A percentile compares a stretch with the other conserved stretches of the same genome.
Conservation (phyloP, 2,113 vertebrate genomes). For the Salvelinus alpinus region DNA sequence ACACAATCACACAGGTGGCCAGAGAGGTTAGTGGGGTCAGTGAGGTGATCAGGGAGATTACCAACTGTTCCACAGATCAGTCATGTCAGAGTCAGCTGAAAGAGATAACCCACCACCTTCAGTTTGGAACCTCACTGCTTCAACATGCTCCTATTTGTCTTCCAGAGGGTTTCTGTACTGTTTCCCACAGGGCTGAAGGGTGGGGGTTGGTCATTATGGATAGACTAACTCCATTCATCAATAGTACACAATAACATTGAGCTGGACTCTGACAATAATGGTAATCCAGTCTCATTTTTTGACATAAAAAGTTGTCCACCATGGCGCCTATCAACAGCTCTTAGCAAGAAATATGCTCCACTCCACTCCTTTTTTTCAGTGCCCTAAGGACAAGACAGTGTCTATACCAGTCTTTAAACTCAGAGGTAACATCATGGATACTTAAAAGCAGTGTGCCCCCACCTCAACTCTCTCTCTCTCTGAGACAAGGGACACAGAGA, state of each 20-base stretch:
- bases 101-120: constrained; percentile 10
- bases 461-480: constrained; percentile 26
- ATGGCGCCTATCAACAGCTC: constrained; percentile 38
- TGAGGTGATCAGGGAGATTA: constrained; percentile 1
- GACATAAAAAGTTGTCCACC: constrained; percentile 33
- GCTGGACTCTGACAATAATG: not conserved
- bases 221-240: not conserved
- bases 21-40: too few species aligned
- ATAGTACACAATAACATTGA: constrained; percentile 21
- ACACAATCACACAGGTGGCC: not conserved
- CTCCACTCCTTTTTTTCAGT: constrained; percentile 58
- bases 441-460: constrained; percentile 67
- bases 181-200: constrained; percentile 38
- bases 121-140: not conserved
- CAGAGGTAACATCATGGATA: constrained; percentile 64
- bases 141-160: constrained; percentile 29
- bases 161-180: constrained; percentile 12
- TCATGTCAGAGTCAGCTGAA: constrained; percentile 43
- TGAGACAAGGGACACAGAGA: not conserved
- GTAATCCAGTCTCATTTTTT: constrained; percentile 39
- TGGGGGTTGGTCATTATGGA: constrained; percentile 28
- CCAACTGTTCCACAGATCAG: constrained; percentile 65
- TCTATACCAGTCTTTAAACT: constrained; percentile 69
- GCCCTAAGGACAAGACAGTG: constrained; percentile 65
- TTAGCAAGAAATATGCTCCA: constrained; percentile 40